Conservation (phyloP, 2,888 invertebrate species). For the Hymenopus coronatus region DNA sequence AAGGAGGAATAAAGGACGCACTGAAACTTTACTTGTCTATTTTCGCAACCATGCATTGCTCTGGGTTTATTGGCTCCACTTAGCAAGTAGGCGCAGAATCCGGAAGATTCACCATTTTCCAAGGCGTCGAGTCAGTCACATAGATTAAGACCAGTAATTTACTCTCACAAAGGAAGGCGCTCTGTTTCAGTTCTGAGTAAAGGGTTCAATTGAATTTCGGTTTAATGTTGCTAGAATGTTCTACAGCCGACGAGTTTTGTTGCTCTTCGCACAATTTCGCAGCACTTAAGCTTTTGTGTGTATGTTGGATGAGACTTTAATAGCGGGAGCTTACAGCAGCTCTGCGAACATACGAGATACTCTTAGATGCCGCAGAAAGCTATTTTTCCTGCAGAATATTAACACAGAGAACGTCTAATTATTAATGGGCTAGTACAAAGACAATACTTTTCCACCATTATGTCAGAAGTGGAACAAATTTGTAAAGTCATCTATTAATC, state of each 20-base stretch:
- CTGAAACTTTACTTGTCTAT: not conserved
- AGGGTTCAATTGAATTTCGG: not conserved
- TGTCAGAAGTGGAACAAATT: no score
- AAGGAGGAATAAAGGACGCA: not conserved
- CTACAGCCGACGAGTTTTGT: not conserved
- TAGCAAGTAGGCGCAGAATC: not conserved
- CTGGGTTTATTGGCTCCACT: not conserved
- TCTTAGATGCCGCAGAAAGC: not conserved
- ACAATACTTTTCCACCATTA: not conserved
- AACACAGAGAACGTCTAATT: not conserved
- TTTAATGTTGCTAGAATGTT: not conserved
- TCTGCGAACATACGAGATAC: not conserved
- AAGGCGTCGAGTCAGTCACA: not conserved
- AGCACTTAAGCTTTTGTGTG: not conserved
- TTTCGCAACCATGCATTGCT: not conserved
- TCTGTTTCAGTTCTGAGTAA: not conserved
- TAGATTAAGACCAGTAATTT: not conserved
- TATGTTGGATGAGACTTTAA: not conserved
- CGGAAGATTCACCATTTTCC: not conserved
- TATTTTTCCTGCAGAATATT: not conserved
- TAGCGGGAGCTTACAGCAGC: not conserved
- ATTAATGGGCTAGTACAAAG: not conserved
- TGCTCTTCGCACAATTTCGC: not conserved
- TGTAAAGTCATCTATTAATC: no score
- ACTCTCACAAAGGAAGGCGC: not conserved